Percentiles rank a stretch among this genome's conserved stretches.
These are phyloP conservation scores for Agriopis aurantiaria DNA, from an alignment of 2,888 invertebrate genomes.

Conservation along the genomic window DNA sequence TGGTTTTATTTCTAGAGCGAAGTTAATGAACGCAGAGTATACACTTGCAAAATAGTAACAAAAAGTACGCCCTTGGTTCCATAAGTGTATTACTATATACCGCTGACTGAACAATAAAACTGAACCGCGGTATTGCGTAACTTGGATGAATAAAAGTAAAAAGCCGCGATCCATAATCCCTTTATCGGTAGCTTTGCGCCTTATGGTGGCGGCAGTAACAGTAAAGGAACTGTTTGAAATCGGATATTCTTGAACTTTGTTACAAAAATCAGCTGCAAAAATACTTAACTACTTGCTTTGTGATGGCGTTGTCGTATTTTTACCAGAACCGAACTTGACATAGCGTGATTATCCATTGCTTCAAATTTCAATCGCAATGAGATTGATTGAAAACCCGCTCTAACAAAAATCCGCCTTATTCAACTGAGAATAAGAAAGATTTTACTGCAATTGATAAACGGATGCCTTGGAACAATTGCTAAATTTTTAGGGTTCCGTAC, in stretches of 20 bases:
- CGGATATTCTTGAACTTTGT: slow-evolving; percentile 19
- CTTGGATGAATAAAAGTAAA: slow-evolving; percentile 33
- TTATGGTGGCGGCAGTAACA: slow-evolving; percentile 20
- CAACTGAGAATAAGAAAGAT: too few species aligned
- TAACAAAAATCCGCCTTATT: too few species aligned
- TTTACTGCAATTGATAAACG: too few species aligned
- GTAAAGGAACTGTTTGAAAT: slow-evolving; percentile 18
- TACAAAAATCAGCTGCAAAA: not conserved
- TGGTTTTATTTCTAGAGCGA: not conserved
- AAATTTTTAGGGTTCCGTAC: too few species aligned
- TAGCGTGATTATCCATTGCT: too few species aligned
- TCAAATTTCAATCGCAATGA: too few species aligned
- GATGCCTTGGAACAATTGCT: too few species aligned
- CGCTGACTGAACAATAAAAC: slow-evolving; percentile 16
- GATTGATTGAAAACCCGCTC: too few species aligned
- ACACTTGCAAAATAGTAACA: not conserved
- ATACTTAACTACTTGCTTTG: not conserved
- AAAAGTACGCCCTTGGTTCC: not conserved
- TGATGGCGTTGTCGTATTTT: not conserved
- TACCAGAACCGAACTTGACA: too few species aligned
- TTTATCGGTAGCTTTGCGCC: slow-evolving; percentile 31
- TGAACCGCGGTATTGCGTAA: slow-evolving; percentile 31
- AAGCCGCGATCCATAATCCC: slow-evolving; percentile 26
- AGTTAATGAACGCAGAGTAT: not conserved
- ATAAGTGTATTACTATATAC: not conserved